phyloP scores from a whole-genome alignment of 2,888 invertebrate species.

The Drosophila prolongata region DNA sequence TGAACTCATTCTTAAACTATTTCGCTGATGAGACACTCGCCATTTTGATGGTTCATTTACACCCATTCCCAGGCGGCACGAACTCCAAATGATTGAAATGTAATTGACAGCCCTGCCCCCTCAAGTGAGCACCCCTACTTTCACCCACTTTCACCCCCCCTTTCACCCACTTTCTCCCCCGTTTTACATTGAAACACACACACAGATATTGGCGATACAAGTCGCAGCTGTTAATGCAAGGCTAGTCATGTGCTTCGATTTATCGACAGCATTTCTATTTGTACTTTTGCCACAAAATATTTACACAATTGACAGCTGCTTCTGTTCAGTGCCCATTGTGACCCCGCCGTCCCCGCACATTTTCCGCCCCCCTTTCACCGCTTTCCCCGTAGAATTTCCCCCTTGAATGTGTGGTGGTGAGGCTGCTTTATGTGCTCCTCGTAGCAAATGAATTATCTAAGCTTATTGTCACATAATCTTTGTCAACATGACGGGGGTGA shows the following conservation, averaged over 20 bases:
- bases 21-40: conserved; percentile 9
- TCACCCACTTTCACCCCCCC: neutral
- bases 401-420: conserved; percentile 1
- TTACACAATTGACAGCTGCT: conserved; percentile 76
- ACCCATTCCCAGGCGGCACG: conserved; percentile 31
- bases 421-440: conserved; percentile 29
- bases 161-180: neutral
- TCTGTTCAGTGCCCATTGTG: conserved; percentile 23
- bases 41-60: conserved; percentile 21
- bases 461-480: conserved; percentile 77
- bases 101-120: conserved; percentile 42
- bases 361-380: neutral
- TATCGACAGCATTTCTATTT: conserved; percentile 71
- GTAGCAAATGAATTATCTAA: conserved; percentile 59
- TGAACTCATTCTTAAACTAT: neutral
- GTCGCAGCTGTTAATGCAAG: conserved; percentile 68
- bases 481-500: conserved; percentile 52
- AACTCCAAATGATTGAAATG: conserved; percentile 44
- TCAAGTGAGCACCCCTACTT: conserved; percentile 21
- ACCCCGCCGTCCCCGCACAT: neutral
- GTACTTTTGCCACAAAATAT: conserved; percentile 76
- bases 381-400: neutral
- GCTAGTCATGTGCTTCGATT: conserved; percentile 74
- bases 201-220: conserved; percentile 17
- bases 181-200: conserved; percentile 1